Evolutionary conservation across 2,888 invertebrate species (phyloP), one percentile per base, ranked within the genome.

Genomic region (Caenorhabditis virilis): DNA sequence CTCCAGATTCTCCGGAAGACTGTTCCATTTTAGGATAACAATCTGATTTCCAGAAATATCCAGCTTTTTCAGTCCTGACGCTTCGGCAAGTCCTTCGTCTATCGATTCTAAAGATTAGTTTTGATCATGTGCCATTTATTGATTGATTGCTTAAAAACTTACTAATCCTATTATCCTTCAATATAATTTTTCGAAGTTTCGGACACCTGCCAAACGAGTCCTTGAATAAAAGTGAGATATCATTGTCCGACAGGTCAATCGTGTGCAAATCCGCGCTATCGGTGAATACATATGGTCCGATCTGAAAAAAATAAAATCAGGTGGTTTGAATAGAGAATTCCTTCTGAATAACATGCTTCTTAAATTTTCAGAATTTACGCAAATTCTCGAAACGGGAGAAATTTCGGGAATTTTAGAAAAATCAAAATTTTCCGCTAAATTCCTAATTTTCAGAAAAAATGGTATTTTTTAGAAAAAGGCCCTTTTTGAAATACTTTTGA

Each of bases 131-230:
- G n/a, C n/a, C n/a, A 30, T 30, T 30, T 30, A 30, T 30, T 30
- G 23, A 42, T 20, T 16, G 22, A 45, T 22, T 27, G 2, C 7
- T 11, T 7, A 26, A 72, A 92, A 90, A 65, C 53, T 58, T 36
- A 52, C 53, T 49, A n/a, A 80, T 47, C 42, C 66, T 55, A 59
- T 82, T 82, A 23, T 60, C 51, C 15, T 71, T 66, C 56, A 82
- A 45, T 45, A 78, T 72, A 38, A 82, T 49, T 16, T 63, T 61
- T 16, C 50, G 49, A 42, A 82, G 59, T 23, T 73, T 67, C 9
- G 78, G 74, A 43, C 73, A 74, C 57, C 75, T 78, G 23, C 70
- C 60, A 45, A 80, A 78, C 1, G 78, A 76, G 36, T 78, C 78
- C 20, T 65, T 66, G 61, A 72, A 76, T 15, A 76, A n/a, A 7